phyloP scores from a whole-genome alignment of 2,113 vertebrate species.

The Etheostoma cragini region DNA sequence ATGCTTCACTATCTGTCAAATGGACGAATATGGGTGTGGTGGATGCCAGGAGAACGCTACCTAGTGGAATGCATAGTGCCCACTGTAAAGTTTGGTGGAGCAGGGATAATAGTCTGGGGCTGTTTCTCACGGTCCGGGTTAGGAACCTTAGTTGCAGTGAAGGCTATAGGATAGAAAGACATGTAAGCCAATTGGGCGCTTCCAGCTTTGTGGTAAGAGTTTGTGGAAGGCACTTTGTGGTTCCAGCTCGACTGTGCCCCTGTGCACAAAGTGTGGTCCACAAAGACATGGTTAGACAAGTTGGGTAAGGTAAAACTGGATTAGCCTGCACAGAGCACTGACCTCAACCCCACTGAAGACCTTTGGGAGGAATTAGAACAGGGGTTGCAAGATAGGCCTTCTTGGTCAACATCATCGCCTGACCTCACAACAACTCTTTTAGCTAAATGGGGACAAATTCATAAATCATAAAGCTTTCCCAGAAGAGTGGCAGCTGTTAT shows the following conservation, averaged over 20 bases:
- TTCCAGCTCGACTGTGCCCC: background rate
- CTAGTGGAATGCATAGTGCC: background rate
- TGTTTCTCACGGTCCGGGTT: background rate
- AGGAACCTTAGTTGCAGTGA: background rate
- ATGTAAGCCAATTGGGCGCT: background rate
- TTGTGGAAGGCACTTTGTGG: background rate
- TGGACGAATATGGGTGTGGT: too few species aligned
- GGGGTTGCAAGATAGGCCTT: background rate
- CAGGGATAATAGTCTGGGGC: background rate
- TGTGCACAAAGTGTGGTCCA: background rate
- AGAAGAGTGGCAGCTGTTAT: background rate
- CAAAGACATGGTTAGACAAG: background rate
- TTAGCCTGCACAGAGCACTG: too few species aligned
- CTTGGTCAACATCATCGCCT: background rate
- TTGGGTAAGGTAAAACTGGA: background rate
- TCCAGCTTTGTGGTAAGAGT: background rate
- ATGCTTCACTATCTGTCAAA: too few species aligned
- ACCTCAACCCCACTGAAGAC: background rate
- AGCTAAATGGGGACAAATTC: too few species aligned
- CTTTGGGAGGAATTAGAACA: background rate
- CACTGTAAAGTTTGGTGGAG: background rate
- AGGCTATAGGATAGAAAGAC: background rate
- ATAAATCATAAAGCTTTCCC: background rate
- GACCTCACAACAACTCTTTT: background rate
- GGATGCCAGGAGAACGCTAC: background rate